Percentiles rank a stretch among this genome's conserved stretches.
These are phyloP conservation scores for Heliornis fulica DNA, from an alignment of 2,113 vertebrate genomes.

Conservation along the genomic window DNA sequence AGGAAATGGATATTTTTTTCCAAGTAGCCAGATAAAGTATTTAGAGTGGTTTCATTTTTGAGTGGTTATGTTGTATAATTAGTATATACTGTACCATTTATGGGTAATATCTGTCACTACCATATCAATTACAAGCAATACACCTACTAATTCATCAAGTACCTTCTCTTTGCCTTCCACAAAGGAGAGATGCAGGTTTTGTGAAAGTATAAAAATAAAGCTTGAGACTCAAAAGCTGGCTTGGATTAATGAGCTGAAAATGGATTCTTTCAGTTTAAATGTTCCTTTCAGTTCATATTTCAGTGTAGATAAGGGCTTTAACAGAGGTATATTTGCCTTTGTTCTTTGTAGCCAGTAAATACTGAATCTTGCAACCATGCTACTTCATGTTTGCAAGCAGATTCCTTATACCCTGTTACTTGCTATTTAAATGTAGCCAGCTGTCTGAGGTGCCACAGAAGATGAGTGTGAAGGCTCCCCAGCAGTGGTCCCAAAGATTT, in stretches of 20 bases:
- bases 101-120: not conserved
- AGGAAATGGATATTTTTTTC: not conserved
- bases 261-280: not conserved
- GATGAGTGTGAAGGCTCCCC: not conserved
- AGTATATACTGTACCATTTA: not conserved
- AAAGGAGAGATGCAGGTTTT: not conserved
- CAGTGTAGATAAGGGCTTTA: too few relatives aligned
- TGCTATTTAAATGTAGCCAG: not conserved
- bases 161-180: not conserved
- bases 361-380: not conserved
- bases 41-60: not conserved
- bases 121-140: not conserved
- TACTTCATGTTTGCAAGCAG: too few relatives aligned
- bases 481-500: not conserved
- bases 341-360: not conserved
- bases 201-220: not conserved
- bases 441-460: not conserved
- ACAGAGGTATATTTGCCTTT: not conserved
- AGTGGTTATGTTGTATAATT: not conserved
- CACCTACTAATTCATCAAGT: not conserved
- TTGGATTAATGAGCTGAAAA: not conserved
- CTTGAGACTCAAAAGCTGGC: not conserved
- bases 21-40: not conserved
- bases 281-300: too few relatives aligned
- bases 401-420: too few relatives aligned